phyloP scores from a whole-genome alignment of 1,140 invertebrate genomes.

The Palaemon carinicauda region DNA sequence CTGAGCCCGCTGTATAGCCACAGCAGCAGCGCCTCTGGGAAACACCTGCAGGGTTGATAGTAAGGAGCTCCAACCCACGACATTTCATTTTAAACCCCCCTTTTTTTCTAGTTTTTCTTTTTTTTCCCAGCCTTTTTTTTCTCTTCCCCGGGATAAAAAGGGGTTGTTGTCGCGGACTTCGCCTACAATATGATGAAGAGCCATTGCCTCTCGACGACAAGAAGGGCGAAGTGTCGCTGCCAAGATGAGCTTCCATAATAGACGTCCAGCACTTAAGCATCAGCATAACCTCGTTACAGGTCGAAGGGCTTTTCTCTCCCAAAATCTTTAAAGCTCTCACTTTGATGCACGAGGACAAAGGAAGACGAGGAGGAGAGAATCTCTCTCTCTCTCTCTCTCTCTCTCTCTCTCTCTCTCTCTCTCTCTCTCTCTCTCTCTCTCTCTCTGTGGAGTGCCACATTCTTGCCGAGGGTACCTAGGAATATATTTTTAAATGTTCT shows the following conservation, averaged over 20 bases:
- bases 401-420: background rate
- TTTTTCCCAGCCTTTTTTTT: no score
- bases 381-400: background rate
- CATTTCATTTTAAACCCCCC: background rate
- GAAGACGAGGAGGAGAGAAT: background rate
- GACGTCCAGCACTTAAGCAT: constrained; percentile 42
- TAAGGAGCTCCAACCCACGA: background rate
- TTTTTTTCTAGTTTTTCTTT: background rate
- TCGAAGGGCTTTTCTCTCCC: constrained; percentile 7
- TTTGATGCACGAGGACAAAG: constrained; percentile 43
- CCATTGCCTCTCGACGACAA: background rate
- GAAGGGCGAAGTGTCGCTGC: constrained; percentile 18
- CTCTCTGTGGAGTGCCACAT: background rate
- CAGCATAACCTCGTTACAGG: constrained; percentile 46
- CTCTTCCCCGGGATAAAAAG: background rate
- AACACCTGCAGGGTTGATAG: no score
- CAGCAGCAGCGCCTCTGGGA: no score
- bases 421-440: background rate
- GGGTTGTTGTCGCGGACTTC: background rate
- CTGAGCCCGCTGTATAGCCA: no score
- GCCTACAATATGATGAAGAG: background rate
- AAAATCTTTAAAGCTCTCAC: constrained; percentile 43
- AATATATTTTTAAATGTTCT: no score
- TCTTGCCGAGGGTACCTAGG: no score
- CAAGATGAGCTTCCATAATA: constrained; percentile 37